These are phyloP conservation scores for Gymnothorax javanicus DNA, from an alignment of 2,797 vertebrate species.

Conservation along the genomic window DNA sequence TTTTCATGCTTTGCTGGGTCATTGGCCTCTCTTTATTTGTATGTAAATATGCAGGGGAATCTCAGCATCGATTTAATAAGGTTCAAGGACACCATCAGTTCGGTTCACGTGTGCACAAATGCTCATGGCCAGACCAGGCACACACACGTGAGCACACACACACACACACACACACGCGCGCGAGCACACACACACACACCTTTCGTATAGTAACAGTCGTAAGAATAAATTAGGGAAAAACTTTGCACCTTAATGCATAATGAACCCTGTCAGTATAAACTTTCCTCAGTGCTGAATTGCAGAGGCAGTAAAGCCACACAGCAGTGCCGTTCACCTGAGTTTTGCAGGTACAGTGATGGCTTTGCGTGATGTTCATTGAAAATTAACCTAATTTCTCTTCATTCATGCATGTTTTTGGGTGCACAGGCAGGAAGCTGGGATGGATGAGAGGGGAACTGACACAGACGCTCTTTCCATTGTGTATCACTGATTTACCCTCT, in stretches of 20 bases:
- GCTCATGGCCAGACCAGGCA: not conserved
- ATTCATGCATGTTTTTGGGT: not conserved
- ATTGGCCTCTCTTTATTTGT: not conserved
- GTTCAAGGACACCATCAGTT: not conserved
- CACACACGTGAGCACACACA: not conserved
- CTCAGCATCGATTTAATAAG: not conserved
- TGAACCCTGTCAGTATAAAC: not conserved
- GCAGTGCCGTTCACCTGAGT: not conserved
- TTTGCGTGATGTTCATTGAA: not conserved
- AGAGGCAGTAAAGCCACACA: not conserved
- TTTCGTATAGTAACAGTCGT: not conserved
- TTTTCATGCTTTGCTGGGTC: not conserved
- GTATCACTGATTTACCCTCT: not conserved
- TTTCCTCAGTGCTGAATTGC: not conserved
- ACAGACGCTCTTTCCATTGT: not conserved
- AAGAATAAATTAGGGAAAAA: not conserved
- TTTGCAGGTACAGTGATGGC: not conserved
- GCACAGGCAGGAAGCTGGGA: not conserved
- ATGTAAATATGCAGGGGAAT: slow-evolving; percentile 1
- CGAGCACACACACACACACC: not conserved
- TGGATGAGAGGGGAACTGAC: not conserved
- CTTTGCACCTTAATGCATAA: not conserved
- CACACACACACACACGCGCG: not conserved
- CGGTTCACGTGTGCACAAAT: not conserved
- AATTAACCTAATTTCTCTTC: not conserved